Conservation (phyloP, 2,888 invertebrate species). For the Leptinotarsa juncta region DNA sequence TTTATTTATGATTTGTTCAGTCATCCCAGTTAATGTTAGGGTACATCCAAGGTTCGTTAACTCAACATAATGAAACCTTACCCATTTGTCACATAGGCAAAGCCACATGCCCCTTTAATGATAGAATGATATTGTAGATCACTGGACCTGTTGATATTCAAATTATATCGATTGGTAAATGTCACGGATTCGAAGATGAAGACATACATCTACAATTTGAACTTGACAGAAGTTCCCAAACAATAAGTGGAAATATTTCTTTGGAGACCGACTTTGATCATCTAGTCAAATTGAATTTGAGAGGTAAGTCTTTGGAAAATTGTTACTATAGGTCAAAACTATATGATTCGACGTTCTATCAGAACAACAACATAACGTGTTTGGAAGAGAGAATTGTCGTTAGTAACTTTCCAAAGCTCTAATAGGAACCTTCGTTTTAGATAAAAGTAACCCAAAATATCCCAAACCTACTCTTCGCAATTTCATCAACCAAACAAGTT, state of each 20-base stretch:
- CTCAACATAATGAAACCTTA: background rate
- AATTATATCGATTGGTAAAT: constrained; percentile 20
- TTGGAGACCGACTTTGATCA: constrained; percentile 36
- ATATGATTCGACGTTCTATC: too few relatives aligned
- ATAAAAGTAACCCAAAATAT: background rate
- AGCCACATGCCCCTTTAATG: background rate
- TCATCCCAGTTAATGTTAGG: background rate
- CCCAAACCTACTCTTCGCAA: constrained; percentile 15
- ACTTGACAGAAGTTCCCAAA: constrained; percentile 26
- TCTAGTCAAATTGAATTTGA: constrained; percentile 34
- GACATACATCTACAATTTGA: constrained; percentile 25
- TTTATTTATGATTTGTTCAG: background rate
- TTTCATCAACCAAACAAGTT: constrained; percentile 25
- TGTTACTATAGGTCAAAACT: background rate
- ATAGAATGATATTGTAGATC: constrained; percentile 25
- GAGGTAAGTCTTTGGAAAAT: constrained; percentile 10
- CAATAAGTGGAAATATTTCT: constrained; percentile 40
- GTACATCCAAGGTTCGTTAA: background rate
- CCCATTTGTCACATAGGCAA: background rate
- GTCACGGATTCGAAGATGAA: constrained; percentile 20
- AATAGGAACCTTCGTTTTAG: too few relatives aligned
- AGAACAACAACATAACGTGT: too few relatives aligned
- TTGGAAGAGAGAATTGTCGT: too few relatives aligned
- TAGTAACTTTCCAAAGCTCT: too few relatives aligned
- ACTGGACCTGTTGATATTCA: constrained; percentile 19